Base-by-base conservation (phyloP, 2,797 vertebrate species). In the Petrocephalus schoutedeni region DNA sequence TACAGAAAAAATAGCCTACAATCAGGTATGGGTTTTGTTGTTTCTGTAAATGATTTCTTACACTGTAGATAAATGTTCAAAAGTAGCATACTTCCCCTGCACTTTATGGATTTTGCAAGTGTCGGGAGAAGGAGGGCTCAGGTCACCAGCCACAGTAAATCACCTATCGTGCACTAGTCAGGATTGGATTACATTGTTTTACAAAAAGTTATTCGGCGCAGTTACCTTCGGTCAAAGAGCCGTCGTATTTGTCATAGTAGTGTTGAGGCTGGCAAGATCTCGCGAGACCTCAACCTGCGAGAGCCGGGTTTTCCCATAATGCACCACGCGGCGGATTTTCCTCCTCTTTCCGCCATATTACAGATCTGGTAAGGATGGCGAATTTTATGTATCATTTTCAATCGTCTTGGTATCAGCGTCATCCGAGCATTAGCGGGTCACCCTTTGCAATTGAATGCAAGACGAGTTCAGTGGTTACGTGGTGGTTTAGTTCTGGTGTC, bases 331-430 rank as follows among this genome's bases (percentile, higher is more conserved):
- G 87, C 71, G 36, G 71, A 87, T 85, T 92, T 90, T 95, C 96
- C 96, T 96, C 95, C 97, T 97, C 96, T 98, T 99, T 98, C 98
- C 97, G 97, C 98, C 98, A 98, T 99, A 97, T 98, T 98, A 96
- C 97, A 94, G 94, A 95, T 93, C 97, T 93, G 98, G 98, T 99
- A 96, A 99, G 98, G 5, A 0, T 28, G 28, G 0, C 1, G 1
- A 56, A 67, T 64, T 88, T 41, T n/a, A 21, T 57, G 21, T 64
- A 59, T 32, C 88, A 83, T 61, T 0, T 0, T 54, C 36, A 90
- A 98, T 99, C 98, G 90, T 84, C 32, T 1, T 56, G 7, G 21
- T 91, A 96, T 96, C 95, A 61, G 1, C 36, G 54, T 91, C 97
- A 98, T 99, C 97, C 91, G 0, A 0, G 0, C 0, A 0, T 64